Evolutionary conservation across 2,888 invertebrate genomes (phyloP), one percentile per base, ranked within the genome.

Genomic region (Teleogryllus oceanicus): DNA sequence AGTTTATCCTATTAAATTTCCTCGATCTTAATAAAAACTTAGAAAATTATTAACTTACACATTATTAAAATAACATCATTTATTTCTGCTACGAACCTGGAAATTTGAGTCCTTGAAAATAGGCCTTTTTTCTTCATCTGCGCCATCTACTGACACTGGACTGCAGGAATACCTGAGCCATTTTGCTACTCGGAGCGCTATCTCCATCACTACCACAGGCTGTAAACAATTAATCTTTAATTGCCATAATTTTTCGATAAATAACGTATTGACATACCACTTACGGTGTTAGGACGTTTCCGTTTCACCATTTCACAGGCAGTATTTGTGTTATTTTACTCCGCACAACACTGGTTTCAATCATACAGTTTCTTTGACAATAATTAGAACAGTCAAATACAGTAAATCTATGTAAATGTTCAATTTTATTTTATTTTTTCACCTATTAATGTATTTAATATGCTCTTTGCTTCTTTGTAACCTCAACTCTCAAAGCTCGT

Each of bases 21-120:
- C 37, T 8, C 5, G 4, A 37, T 37, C 37, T 37, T 37, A 5
- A 37, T 37, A 37, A 8, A 37, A 24, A 24, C 24, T 24, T 3
- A 0, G 24, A 24, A 24, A 24, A 24, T 37, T n/a, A n/a, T n/a
- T n/a, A n/a, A n/a, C 37, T 37, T 8, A 37, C 37, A 37, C 0
- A 37, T 8, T 37, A 8, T 37, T 37, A 0, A 37, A 37, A 37
- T 37, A 37, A 37, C 5, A 37, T 37, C 8, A 8, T 37, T 8
- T 37, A 37, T 37, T 37, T 8, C 37, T 37, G 5, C 37, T 5
- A 37, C 37, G 37, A 84, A 87, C 88, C 84, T 88, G 86, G 85
- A 87, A 88, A 49, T 84, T 86, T 13, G 86, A 85, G 83, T 88
- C 86, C 83, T 88, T 88, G 82, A 88, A 88, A 11, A 86, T 83